Base-by-base conservation (phyloP, 23 tunicate species). In the Halocynthia aurantium region DNA sequence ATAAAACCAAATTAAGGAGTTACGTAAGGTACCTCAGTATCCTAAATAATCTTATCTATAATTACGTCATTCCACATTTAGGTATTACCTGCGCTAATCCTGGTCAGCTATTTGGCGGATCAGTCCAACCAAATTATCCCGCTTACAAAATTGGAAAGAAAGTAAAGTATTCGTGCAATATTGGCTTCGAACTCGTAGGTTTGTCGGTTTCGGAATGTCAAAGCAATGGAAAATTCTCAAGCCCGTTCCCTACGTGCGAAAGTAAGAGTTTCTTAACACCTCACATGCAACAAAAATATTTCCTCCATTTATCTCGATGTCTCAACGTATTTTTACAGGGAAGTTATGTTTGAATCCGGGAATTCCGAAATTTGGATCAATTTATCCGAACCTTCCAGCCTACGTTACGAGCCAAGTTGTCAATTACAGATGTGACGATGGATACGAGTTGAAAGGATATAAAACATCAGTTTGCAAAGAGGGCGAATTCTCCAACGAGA, bases 141-240 rank as follows among this genome's bases (percentile, higher is more conserved):
- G 51, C 12, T 8, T 84, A 84, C 62, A 13, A 52, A 18, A 79
- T 65, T 9, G 56, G 73, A 10, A 76, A 85, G 8, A 44, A 22
- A 11, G 22, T 85, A 7, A 51, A 69, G 65, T 85, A 71, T 55
- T 69, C 76, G 12, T 85, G 90, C 21, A 77, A 85, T 50, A 76
- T 44, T 8, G 81, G 77, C n/a, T 85, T 21, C 19, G 22, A 61
- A 44, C 21, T 85, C 0, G n/a, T 21, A 13, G 90, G 90, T 17
- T 69, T 19, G 11, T 63, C 73, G n/a, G 73, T 63, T 10, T 73
- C 71, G 10, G 52, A 66, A 56, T 85, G 90, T 72, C 8, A 22
- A 8, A 44, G 53, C 22, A 71, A 77, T 66, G 90, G 90, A 63
- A 8, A 20, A 40, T 85, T 83, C 80, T 57, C 78, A 10, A 55